Conservation (phyloP, 2,113 vertebrate species). For the Limnothrissa miodon region DNA sequence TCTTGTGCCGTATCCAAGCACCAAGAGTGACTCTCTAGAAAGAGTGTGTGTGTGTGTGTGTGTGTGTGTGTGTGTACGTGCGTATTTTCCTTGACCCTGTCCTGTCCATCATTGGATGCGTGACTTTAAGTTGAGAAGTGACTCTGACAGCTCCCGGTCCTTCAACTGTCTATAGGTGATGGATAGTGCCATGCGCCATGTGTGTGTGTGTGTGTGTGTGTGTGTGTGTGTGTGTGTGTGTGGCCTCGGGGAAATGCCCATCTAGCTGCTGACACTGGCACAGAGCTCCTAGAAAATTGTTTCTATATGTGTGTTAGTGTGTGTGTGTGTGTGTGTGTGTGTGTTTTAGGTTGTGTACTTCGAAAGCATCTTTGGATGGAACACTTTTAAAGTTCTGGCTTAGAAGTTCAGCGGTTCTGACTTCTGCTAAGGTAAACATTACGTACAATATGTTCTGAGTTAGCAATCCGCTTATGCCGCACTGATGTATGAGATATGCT, state of each 20-base stretch:
- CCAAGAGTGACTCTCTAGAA: background rate
- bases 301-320: background rate
- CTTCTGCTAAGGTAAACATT: background rate
- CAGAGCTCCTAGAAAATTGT: background rate
- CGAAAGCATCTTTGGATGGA: background rate
- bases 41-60: background rate
- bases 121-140: conserved; percentile 38
- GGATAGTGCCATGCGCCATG: conserved; percentile 30
- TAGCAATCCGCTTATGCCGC: background rate
- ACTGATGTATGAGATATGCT: background rate
- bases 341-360: no score
- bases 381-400: background rate
- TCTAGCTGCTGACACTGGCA: background rate
- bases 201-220: background rate
- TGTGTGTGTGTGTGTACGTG: conserved; percentile 35
- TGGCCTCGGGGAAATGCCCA: background rate
- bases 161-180: conserved; percentile 49
- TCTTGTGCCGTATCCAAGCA: background rate
- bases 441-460: background rate
- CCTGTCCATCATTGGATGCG: conserved; percentile 43
- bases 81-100: conserved; percentile 49
- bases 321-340: background rate
- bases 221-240: background rate
- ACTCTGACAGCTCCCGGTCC: conserved; percentile 38
- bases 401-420: no score